phyloP scores from a whole-genome alignment of 2,113 vertebrate species.

The Meleagris gallopavo region DNA sequence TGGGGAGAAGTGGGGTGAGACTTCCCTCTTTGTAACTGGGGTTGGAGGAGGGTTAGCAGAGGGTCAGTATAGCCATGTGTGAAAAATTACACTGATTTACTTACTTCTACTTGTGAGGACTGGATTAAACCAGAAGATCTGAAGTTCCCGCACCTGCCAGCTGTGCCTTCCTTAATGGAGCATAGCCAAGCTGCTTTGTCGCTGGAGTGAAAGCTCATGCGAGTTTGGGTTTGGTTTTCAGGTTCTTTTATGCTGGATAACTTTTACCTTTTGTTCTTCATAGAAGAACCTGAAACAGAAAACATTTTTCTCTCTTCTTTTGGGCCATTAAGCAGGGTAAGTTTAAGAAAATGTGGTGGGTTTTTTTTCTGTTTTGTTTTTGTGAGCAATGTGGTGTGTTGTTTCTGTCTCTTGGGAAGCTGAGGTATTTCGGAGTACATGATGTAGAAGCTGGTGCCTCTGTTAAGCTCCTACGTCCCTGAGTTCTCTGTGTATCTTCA shows the following conservation, averaged over 20 bases:
- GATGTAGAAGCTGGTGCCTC: fast-evolving
- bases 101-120: not conserved
- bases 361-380: not conserved
- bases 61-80: not conserved
- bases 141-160: not conserved
- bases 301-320: not conserved
- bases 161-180: not conserved
- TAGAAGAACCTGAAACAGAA: not conserved
- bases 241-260: not conserved
- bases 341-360: not conserved
- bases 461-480: not conserved
- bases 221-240: not conserved
- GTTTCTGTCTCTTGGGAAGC: not conserved
- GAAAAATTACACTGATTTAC: not conserved
- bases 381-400: too few species aligned
- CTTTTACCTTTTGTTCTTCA: not conserved
- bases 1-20: not conserved
- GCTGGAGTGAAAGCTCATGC: not conserved
- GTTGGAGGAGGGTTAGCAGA: not conserved
- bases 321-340: not conserved
- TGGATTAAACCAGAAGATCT: not conserved
- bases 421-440: not conserved
- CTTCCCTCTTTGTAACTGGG: not conserved
- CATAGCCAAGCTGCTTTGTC: not conserved
- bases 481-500: not conserved